Conservation (phyloP, 2,113 vertebrate genomes). For the Pygathrix nemaeus region DNA sequence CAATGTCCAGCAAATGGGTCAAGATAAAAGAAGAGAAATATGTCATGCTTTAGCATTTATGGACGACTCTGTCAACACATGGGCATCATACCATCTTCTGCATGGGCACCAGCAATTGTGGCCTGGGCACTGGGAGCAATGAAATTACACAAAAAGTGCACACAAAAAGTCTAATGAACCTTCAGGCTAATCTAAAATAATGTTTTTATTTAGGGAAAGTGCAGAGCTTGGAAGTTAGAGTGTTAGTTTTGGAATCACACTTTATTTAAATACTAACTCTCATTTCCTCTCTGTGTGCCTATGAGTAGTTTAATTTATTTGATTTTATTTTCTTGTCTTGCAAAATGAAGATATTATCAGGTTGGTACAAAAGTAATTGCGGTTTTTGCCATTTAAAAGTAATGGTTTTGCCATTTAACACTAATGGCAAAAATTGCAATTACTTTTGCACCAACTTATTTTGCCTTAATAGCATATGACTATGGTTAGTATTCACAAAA, state of each 20-base stretch:
- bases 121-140: neutral
- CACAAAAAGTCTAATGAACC: neutral
- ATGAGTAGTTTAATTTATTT: neutral
- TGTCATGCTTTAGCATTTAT: neutral
- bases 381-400: no score
- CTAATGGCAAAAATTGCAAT: no score
- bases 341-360: neutral
- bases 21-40: neutral
- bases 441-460: neutral
- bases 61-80: neutral
- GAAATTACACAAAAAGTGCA: neutral
- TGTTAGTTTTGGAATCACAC: neutral
- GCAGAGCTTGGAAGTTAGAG: neutral
- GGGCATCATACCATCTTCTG: neutral
- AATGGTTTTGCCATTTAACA: no score
- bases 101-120: neutral
- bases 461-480: neutral
- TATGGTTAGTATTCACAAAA: neutral
- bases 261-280: neutral
- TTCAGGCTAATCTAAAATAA: neutral
- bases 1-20: neutral
- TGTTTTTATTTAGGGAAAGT: neutral
- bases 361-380: no score
- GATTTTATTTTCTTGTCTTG: neutral
- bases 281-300: neutral